Percentiles rank a stretch among this genome's conserved stretches.
Evolutionary conservation across 1,140 invertebrate genomes (phyloP).

Genomic region (Drosophila mauritiana): DNA sequence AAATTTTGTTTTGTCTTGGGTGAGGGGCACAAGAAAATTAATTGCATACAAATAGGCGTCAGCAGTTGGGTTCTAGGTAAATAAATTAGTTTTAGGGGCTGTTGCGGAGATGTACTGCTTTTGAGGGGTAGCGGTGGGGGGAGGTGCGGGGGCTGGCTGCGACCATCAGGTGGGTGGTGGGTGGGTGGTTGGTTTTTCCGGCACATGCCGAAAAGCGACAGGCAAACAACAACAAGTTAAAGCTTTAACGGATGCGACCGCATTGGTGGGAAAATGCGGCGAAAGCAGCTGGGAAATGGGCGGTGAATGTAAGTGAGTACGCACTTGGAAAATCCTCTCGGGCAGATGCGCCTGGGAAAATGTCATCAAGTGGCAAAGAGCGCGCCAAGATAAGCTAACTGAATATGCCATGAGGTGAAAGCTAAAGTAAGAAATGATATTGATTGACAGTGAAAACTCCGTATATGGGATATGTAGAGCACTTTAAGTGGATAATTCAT

Average conservation of each 20-base stretch:
- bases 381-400: neutral
- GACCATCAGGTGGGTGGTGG: conserved; percentile 28
- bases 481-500: no score
- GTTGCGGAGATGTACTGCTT: conserved; percentile 19
- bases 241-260: conserved; percentile 36
- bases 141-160: no score
- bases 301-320: conserved; percentile 11
- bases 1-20: conserved; percentile 15
- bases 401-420: neutral
- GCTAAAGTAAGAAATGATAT: neutral
- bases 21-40: conserved; percentile 58
- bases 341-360: conserved; percentile 16
- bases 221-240: conserved; percentile 41
- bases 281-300: neutral
- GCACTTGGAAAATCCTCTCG: conserved; percentile 20
- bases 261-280: neutral
- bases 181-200: conserved; percentile 21
- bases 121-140: conserved; percentile 6
- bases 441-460: neutral
- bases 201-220: conserved; percentile 32
- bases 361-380: conserved; percentile 17
- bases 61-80: conserved; percentile 47
- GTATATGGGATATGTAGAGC: no score
- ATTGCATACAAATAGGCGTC: conserved; percentile 75
- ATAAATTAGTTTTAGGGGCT: conserved; percentile 50